A percentile compares a stretch with the other conserved stretches of the same genome.
These are phyloP conservation scores for Drosophila repleta DNA, from an alignment of 1,140 invertebrate genomes.

Conservation along the genomic window DNA sequence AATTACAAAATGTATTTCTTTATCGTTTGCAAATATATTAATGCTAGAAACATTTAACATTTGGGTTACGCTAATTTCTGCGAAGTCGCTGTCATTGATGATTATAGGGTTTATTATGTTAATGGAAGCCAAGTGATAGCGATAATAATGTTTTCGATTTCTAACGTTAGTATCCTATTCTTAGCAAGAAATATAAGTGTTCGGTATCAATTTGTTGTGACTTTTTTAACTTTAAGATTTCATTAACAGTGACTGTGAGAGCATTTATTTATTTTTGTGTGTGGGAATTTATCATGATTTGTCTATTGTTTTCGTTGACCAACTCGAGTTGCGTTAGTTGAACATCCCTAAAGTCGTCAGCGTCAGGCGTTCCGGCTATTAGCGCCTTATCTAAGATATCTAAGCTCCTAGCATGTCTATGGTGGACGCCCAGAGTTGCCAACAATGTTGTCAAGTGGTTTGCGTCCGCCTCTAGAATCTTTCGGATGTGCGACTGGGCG, in stretches of 20 bases:
- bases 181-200: too few relatives aligned
- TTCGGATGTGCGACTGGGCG: too few relatives aligned
- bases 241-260: not conserved
- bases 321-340: not conserved
- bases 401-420: too few relatives aligned
- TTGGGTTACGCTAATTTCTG: not conserved
- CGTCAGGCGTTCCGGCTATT: not conserved
- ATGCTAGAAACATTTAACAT: not conserved
- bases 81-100: not conserved
- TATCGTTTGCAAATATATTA: not conserved
- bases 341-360: not conserved
- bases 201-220: not conserved
- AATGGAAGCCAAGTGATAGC: not conserved
- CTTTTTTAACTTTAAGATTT: conserved; percentile 2
- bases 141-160: not conserved
- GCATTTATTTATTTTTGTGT: not conserved
- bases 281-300: too few relatives aligned
- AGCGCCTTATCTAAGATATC: too few relatives aligned
- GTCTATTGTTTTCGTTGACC: not conserved
- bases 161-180: not conserved
- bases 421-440: not conserved
- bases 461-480: too few relatives aligned
- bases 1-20: conserved; percentile 1
- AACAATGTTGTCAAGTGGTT: not conserved
- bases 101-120: not conserved